Percentiles rank a stretch among this genome's conserved stretches.
phyloP scores from a whole-genome alignment of 2,113 vertebrate species.

The Oreochromis aureus region DNA sequence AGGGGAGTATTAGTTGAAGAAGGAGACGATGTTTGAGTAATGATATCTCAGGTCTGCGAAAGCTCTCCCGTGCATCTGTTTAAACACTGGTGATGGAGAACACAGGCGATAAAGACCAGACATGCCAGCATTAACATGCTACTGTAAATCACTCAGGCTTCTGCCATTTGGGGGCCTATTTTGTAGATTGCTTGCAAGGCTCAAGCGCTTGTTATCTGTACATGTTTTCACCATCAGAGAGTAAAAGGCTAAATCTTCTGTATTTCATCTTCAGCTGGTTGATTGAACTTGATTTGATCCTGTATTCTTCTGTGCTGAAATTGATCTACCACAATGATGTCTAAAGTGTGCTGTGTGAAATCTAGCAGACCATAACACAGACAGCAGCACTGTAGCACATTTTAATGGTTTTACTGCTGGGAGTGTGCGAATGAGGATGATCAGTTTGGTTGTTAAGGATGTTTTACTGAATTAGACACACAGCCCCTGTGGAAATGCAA shows the following conservation, averaged over 20 bases:
- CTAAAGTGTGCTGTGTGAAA: neutral
- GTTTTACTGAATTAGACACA: neutral
- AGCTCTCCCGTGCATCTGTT: constrained; percentile 2
- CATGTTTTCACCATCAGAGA: neutral
- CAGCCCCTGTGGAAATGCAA: neutral
- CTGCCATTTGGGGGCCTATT: neutral
- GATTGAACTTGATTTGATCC: neutral
- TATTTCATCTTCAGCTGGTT: neutral
- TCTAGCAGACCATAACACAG: neutral
- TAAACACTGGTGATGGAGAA: neutral
- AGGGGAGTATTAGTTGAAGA: constrained; percentile 26
- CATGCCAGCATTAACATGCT: neutral
- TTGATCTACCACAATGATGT: neutral
- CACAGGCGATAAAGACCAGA: neutral
- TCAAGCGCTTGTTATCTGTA: neutral
- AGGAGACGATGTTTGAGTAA: constrained; percentile 21
- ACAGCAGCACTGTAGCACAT: neutral
- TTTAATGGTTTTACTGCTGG: neutral
- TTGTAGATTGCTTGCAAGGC: neutral
- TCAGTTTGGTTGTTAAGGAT: neutral
- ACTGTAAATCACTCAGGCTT: neutral
- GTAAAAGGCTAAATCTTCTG: neutral
- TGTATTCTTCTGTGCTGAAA: neutral
- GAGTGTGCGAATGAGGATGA: neutral
- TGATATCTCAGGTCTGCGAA: constrained; percentile 3